phyloP scores from a whole-genome alignment of 2,888 invertebrate species.

The Ethmia dodecea region DNA sequence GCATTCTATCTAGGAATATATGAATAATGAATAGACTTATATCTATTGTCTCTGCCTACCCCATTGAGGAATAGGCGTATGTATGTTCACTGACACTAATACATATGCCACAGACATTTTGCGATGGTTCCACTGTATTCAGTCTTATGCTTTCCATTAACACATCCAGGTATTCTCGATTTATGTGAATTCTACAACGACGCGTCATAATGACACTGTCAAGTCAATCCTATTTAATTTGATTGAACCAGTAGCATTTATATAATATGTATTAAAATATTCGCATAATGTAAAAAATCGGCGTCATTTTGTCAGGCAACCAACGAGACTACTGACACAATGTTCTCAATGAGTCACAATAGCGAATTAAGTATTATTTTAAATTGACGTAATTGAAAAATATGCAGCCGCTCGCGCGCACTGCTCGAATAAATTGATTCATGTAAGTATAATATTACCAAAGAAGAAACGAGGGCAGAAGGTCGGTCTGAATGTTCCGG shows the following conservation, averaged over 20 bases:
- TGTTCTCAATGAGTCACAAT: conserved; percentile 72
- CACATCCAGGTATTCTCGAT: too few relatives aligned
- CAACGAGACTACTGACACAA: conserved; percentile 54
- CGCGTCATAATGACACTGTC: too few relatives aligned
- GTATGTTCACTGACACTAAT: too few relatives aligned
- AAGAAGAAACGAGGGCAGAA: conserved; percentile 33
- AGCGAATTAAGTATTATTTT: conserved; percentile 77
- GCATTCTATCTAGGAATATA: too few relatives aligned
- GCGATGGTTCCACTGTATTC: too few relatives aligned
- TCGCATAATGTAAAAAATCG: conserved; percentile 1
- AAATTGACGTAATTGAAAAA: conserved; percentile 78
- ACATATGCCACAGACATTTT: too few relatives aligned
- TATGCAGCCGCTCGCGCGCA: conserved; percentile 69
- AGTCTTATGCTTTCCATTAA: too few relatives aligned
- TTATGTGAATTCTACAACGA: too few relatives aligned
- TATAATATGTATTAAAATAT: too few relatives aligned
- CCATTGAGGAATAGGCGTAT: neutral
- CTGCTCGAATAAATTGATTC: conserved; percentile 72
- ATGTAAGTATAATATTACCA: conserved; percentile 65
- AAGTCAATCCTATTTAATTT: too few relatives aligned
- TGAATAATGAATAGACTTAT: too few relatives aligned
- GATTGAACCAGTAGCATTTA: too few relatives aligned
- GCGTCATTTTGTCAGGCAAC: conserved; percentile 1
- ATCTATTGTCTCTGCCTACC: neutral
- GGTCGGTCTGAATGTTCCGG: conserved; percentile 8